Evolutionary conservation across 2,113 vertebrate genomes (phyloP).

Genomic region (Perccottus glenii): DNA sequence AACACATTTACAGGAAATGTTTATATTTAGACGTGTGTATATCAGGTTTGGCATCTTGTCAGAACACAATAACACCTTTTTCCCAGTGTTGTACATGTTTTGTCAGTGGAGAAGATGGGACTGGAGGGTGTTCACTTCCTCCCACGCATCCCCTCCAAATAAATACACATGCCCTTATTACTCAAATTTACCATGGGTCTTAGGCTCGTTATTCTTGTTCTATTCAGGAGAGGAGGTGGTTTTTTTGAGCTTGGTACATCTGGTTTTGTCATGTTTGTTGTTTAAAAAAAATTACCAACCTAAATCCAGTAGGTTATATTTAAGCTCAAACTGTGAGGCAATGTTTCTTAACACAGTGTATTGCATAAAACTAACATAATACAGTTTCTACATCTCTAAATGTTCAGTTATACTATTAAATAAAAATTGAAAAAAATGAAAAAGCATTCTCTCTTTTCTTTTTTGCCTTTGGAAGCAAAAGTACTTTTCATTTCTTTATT

Average conservation of each 20-base stretch:
- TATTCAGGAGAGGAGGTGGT: slow-evolving; percentile 5
- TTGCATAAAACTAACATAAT: too few species aligned
- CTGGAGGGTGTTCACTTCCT: slow-evolving; percentile 19
- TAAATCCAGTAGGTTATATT: neutral
- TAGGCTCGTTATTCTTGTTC: slow-evolving; percentile 13
- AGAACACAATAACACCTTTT: slow-evolving; percentile 33
- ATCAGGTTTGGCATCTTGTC: slow-evolving; percentile 20
- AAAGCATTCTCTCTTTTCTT: too few species aligned
- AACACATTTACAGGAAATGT: neutral
- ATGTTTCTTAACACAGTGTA: too few species aligned
- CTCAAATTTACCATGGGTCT: slow-evolving; percentile 29
- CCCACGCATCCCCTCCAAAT: slow-evolving; percentile 36
- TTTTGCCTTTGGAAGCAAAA: too few species aligned
- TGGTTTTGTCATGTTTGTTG: slow-evolving; percentile 23
- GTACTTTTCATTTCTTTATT: too few species aligned
- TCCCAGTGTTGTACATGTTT: slow-evolving; percentile 19
- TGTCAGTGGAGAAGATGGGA: slow-evolving; percentile 18
- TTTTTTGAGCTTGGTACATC: slow-evolving; percentile 13
- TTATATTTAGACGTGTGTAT: slow-evolving; percentile 29
- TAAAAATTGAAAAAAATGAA: too few species aligned
- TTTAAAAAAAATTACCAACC: slow-evolving; percentile 8
- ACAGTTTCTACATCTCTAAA: too few species aligned
- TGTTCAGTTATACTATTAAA: too few species aligned
- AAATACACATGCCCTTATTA: slow-evolving; percentile 20
- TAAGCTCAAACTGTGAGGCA: neutral